Conservation (phyloP, 2,888 invertebrate genomes). For the Perizoma flavofasciatum region DNA sequence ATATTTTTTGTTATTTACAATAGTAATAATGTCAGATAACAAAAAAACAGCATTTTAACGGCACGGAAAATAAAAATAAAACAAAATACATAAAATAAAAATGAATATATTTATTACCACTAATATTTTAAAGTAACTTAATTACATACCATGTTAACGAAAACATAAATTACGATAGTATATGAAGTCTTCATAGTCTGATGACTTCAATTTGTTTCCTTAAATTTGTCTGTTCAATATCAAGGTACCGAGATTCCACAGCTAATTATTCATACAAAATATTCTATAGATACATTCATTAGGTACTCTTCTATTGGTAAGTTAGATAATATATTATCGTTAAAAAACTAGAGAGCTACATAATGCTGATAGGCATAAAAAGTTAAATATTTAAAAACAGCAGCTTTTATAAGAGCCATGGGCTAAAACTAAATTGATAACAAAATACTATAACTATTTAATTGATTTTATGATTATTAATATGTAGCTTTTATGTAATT, state of each 20-base stretch:
- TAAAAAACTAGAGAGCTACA: constrained; percentile 61
- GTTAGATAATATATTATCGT: constrained; percentile 32
- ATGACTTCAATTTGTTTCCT: too few relatives aligned
- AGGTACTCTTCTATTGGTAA: constrained; percentile 58
- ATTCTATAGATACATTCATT: constrained; percentile 58
- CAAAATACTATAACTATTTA: constrained; percentile 17
- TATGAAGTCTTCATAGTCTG: too few relatives aligned
- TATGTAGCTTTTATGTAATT: constrained; percentile 15
- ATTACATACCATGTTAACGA: constrained; percentile 59
- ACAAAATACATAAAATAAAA: constrained; percentile 81
- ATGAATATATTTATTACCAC: constrained; percentile 81
- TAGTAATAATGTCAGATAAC: neutral
- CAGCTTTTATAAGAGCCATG: constrained; percentile 31
- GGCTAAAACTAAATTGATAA: constrained; percentile 35
- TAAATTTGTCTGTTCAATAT: constrained; percentile 48
- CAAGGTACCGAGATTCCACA: constrained; percentile 78
- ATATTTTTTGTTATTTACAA: constrained; percentile 10
- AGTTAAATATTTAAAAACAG: constrained; percentile 10
- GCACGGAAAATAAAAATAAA: constrained; percentile 74
- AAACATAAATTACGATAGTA: constrained; percentile 47
- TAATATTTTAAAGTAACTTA: constrained; percentile 75
- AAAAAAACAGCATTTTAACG: constrained; percentile 33
- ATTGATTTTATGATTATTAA: constrained; percentile 14
- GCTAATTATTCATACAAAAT: constrained; percentile 48
- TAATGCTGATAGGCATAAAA: constrained; percentile 31